Percentiles rank a stretch among this genome's conserved stretches.
phyloP scores from a whole-genome alignment of 1,140 invertebrate species.

The Halyomorpha halys region DNA sequence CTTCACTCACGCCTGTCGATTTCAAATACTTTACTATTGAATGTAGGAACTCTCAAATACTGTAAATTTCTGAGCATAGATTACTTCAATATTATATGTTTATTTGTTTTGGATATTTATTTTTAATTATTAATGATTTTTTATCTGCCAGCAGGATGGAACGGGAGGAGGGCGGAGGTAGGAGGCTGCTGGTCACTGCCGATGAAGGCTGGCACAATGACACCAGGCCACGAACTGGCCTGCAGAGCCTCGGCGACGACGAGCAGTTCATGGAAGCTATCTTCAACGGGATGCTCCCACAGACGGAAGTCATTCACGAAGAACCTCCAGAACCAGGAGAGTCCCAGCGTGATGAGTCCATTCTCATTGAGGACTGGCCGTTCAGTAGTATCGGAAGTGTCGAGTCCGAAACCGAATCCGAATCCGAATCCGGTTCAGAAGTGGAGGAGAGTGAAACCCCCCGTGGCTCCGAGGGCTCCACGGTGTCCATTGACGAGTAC shows the following conservation, averaged over 20 bases:
- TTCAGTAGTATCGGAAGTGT: background rate
- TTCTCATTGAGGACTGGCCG: background rate
- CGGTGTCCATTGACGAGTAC: background rate
- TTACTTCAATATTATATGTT: no score
- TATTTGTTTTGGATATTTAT: no score
- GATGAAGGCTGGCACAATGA: background rate
- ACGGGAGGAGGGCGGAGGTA: background rate
- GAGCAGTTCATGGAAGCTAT: conserved; percentile 24
- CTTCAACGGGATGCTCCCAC: conserved; percentile 21
- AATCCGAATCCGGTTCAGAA: conserved; percentile 8
- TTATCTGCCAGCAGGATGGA: background rate
- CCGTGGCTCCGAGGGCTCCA: background rate
- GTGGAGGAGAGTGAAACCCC: background rate
- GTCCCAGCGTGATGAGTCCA: background rate
- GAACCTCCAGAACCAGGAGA: background rate
- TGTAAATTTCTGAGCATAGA: no score
- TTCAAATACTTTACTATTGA: no score
- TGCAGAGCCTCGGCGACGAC: conserved; percentile 23
- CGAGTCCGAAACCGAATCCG: background rate
- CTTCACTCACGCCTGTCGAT: no score
- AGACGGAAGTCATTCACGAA: background rate
- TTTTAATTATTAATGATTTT: no score
- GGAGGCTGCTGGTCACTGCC: background rate
- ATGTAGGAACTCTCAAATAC: no score
- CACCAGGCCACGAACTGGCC: background rate